These are phyloP conservation scores for Gobio gobio DNA, from an alignment of 2,113 vertebrate genomes.

Conservation along the genomic window DNA sequence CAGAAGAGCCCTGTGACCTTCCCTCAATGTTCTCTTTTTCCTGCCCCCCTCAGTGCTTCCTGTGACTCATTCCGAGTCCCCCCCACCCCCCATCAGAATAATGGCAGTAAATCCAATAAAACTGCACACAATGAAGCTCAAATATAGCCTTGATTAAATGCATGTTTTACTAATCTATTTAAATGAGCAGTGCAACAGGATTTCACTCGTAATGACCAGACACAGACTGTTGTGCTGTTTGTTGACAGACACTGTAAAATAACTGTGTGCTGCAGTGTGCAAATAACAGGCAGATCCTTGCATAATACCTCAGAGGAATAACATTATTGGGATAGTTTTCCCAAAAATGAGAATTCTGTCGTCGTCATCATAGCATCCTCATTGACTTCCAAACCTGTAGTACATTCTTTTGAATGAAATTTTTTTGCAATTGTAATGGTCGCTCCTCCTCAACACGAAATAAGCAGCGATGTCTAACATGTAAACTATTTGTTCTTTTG, in stretches of 20 bases:
- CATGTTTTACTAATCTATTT: constrained; percentile 29
- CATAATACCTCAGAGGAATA: not conserved
- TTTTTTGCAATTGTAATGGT: too few species aligned
- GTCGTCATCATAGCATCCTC: not conserved
- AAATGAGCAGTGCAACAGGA: not conserved
- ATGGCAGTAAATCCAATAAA: constrained; percentile 39
- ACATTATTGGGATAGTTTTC: not conserved
- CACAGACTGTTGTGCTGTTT: constrained; percentile 26
- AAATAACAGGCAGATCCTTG: constrained; percentile 5
- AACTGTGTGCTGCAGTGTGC: not conserved
- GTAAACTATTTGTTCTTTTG: too few species aligned
- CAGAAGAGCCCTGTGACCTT: constrained; percentile 67
- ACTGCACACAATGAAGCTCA: constrained; percentile 13
- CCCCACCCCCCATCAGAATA: constrained; percentile 28
- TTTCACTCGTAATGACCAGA: constrained; percentile 23
- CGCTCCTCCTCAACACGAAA: too few species aligned
- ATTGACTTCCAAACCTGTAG: not conserved
- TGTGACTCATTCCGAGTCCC: constrained; percentile 52
- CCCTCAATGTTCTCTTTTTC: constrained; percentile 65
- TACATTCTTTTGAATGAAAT: not conserved
- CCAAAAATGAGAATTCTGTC: not conserved
- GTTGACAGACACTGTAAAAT: constrained; percentile 31
- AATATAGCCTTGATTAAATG: constrained; percentile 39
- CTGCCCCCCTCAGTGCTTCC: constrained; percentile 61
- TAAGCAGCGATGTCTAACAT: too few species aligned